phyloP scores from a whole-genome alignment of 1,140 invertebrate genomes.

The Bursaphelenchus mucronatus region DNA sequence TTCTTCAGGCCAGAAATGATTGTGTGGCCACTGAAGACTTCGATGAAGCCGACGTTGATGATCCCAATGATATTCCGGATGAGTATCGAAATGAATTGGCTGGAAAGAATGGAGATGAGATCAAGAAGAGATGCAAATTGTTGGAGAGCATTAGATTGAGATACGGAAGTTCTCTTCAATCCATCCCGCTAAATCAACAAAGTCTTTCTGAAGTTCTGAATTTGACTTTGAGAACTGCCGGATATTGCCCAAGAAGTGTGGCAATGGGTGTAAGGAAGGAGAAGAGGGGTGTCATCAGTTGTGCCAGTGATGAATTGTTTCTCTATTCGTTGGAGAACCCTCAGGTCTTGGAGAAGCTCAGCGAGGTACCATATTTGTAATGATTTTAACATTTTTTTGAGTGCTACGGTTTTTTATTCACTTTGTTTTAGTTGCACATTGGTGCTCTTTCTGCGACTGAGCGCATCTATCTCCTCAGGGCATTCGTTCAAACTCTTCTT shows the following conservation, averaged over 20 bases:
- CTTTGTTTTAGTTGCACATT: too few relatives aligned
- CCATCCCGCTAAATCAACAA: not conserved
- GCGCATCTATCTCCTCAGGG: too few relatives aligned
- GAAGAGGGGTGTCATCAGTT: constrained; percentile 7
- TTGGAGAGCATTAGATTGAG: not conserved
- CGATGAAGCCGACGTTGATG: constrained; percentile 17
- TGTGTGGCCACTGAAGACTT: constrained; percentile 6
- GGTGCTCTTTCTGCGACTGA: too few relatives aligned
- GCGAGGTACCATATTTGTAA: not conserved
- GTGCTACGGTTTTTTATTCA: too few relatives aligned
- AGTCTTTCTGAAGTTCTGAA: not conserved
- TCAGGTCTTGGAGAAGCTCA: not conserved
- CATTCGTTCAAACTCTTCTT: too few relatives aligned
- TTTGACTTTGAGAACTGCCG: constrained; percentile 7
- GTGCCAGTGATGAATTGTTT: constrained; percentile 10
- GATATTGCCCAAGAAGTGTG: constrained; percentile 2
- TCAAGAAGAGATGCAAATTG: not conserved
- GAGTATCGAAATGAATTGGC: constrained; percentile 1
- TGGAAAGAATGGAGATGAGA: constrained; percentile 6
- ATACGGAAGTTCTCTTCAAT: not conserved
- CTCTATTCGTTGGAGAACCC: constrained; percentile 7
- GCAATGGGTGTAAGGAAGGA: not conserved
- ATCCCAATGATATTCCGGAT: constrained; percentile 13
- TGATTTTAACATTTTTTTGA: too few relatives aligned
- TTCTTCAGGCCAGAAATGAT: constrained; percentile 5